Conservation (phyloP, 2,113 vertebrate species). For the Echinops telfairi region DNA sequence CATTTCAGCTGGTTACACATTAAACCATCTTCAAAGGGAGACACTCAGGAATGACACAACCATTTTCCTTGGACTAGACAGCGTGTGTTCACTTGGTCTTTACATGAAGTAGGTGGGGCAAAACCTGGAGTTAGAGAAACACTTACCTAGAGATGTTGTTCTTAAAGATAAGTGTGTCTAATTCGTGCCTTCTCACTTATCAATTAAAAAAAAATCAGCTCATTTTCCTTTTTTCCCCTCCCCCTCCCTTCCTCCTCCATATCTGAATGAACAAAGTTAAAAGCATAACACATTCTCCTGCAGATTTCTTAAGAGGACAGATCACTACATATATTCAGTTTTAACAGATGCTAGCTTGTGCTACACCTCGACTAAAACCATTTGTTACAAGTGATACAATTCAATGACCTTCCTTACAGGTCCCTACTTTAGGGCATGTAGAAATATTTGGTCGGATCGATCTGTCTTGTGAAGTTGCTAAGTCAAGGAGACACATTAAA, state of each 20-base stretch:
- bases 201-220: too few relatives aligned
- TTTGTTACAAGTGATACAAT: not conserved
- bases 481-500: not conserved
- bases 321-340: not conserved
- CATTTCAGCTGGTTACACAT: slow-evolving; percentile 42
- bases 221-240: too few relatives aligned
- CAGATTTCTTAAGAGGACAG: not conserved
- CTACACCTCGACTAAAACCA: not conserved
- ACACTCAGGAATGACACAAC: not conserved
- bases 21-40: slow-evolving; percentile 3
- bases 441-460: not conserved
- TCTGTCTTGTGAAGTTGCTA: not conserved
- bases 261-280: not conserved
- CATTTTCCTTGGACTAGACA: not conserved
- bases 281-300: not conserved
- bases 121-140: not conserved
- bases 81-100: not conserved
- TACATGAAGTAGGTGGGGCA: not conserved
- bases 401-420: not conserved
- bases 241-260: too few relatives aligned
- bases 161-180: not conserved
- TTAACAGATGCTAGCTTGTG: not conserved
- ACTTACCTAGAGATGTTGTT: too few relatives aligned
- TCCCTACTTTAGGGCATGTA: not conserved
- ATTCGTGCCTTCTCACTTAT: not conserved